Percentiles rank a stretch among this genome's conserved stretches.
Evolutionary conservation across 1,140 invertebrate species (phyloP).

Genomic region (Drosophila santomea): DNA sequence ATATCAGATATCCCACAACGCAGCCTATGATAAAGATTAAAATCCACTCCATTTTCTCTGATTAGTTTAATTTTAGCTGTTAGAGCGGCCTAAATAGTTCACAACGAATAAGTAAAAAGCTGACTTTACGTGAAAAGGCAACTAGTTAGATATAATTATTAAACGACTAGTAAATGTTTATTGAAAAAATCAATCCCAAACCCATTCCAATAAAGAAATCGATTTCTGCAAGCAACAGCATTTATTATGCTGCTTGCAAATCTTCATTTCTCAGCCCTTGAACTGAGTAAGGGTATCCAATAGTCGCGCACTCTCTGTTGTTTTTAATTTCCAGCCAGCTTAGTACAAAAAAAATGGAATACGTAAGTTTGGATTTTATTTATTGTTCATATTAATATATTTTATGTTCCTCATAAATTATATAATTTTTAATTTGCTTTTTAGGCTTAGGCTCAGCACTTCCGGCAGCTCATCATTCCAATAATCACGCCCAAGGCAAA

Average conservation of each 20-base stretch:
- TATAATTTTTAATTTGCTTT: neutral
- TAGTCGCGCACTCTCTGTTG: too few species aligned
- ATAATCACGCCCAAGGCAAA: conserved; percentile 50
- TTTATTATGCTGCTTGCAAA: too few species aligned
- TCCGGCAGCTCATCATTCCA: conserved; percentile 47
- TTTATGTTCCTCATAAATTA: neutral
- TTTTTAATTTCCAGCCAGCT: too few species aligned
- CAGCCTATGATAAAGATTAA: conserved; percentile 42
- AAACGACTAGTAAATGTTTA: too few species aligned
- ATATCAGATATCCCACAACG: conserved; percentile 44
- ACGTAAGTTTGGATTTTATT: neutral
- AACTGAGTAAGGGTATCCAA: too few species aligned
- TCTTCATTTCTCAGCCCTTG: too few species aligned
- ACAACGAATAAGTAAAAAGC: neutral
- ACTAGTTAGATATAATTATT: neutral
- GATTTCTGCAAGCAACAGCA: too few species aligned
- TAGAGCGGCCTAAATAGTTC: too few species aligned
- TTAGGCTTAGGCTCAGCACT: conserved; percentile 4
- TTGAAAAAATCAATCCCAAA: too few species aligned
- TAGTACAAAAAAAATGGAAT: too few species aligned
- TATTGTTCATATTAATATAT: neutral
- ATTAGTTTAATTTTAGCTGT: too few species aligned
- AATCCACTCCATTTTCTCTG: conserved; percentile 7
- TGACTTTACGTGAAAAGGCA: neutral
- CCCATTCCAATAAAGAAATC: too few species aligned